A percentile compares a stretch with the other conserved stretches of the same genome.
These are phyloP conservation scores for Lepidocyrtoides sp. DNA, from an alignment of 2,888 invertebrate species.

Conservation along the genomic window DNA sequence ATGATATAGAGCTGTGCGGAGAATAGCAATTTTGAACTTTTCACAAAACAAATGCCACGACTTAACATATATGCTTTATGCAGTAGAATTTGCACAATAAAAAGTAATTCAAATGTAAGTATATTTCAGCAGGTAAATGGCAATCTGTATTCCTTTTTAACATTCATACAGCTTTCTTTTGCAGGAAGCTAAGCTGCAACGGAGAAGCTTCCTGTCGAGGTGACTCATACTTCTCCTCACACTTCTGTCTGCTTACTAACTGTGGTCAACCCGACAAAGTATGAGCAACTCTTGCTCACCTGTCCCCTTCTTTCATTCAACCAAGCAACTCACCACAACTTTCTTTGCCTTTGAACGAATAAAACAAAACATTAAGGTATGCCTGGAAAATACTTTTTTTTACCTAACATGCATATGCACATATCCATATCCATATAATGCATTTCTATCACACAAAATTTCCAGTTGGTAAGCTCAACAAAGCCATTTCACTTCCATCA, in stretches of 20 bases:
- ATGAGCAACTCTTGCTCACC: conserved; percentile 39
- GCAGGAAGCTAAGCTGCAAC: too few species aligned
- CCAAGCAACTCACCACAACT: neutral
- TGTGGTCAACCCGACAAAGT: conserved; percentile 24
- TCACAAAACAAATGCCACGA: too few species aligned
- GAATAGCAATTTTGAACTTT: too few species aligned
- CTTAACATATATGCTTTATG: too few species aligned
- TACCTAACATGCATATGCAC: too few species aligned
- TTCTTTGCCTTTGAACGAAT: neutral
- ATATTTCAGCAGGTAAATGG: too few species aligned
- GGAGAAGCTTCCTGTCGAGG: too few species aligned
- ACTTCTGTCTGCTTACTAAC: neutral
- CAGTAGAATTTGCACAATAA: too few species aligned
- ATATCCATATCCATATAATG: neutral
- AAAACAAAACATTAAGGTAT: conserved; percentile 9
- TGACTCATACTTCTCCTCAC: conserved; percentile 46
- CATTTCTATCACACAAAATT: neutral
- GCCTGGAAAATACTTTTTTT: neutral
- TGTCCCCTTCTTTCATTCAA: conserved; percentile 27
- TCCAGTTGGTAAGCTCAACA: neutral
- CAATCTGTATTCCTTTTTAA: too few species aligned
- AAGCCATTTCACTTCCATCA: neutral
- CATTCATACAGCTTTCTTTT: too few species aligned
- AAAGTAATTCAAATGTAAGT: too few species aligned
- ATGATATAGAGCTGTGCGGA: too few species aligned